These are phyloP conservation scores for Phymatocera aterrima DNA, from an alignment of 2,888 invertebrate species.

Conservation along the genomic window DNA sequence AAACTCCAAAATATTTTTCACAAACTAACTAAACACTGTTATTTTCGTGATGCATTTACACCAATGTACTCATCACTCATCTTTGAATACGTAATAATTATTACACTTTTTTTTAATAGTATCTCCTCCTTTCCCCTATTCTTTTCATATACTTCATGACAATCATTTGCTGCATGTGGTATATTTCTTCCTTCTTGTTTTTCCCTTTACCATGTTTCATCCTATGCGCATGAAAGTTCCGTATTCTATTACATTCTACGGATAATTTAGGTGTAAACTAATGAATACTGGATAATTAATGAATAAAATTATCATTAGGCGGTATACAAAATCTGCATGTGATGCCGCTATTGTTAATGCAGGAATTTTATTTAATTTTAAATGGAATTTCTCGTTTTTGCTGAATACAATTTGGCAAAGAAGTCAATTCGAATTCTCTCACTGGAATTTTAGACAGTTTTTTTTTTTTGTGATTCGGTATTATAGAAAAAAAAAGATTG, in stretches of 20 bases:
- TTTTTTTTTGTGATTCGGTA: background rate
- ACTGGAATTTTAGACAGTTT: background rate
- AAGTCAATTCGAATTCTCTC: background rate
- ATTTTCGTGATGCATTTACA: slow-evolving; percentile 8
- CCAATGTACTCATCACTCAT: slow-evolving; percentile 3
- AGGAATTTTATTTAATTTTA: background rate
- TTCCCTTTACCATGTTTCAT: background rate
- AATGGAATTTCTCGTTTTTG: background rate
- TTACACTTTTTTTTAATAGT: background rate
- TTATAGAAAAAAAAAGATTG: background rate
- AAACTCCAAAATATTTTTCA: background rate
- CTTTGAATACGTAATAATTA: background rate
- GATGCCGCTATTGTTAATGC: background rate
- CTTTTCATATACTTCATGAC: background rate
- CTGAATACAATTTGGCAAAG: background rate
- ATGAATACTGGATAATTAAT: background rate
- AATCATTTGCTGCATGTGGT: background rate
- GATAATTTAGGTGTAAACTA: background rate
- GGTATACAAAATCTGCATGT: background rate
- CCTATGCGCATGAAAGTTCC: background rate
- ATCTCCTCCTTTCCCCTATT: background rate
- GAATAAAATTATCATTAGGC: background rate
- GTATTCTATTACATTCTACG: background rate
- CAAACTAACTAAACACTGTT: background rate
- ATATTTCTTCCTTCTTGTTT: background rate